Percentiles rank a stretch among this genome's conserved stretches.
Conservation (phyloP, 2,113 vertebrate genomes). For the Paradisaea rubra region DNA sequence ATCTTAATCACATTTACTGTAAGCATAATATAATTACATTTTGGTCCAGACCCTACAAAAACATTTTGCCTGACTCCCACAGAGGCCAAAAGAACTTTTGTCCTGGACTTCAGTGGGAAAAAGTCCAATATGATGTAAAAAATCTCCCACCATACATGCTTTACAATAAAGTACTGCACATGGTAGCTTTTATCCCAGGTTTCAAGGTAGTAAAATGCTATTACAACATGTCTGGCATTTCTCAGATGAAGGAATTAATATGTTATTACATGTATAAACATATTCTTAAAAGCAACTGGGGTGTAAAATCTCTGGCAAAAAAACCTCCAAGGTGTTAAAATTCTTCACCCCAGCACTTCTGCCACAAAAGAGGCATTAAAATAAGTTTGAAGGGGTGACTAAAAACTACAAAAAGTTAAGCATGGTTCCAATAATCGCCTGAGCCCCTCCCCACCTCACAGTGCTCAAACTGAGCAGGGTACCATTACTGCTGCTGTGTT, state of each 20-base stretch:
- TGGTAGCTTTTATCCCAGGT: constrained; percentile 38
- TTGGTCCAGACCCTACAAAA: constrained; percentile 33
- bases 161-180: not conserved
- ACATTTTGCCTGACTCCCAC: not conserved
- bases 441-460: not conserved
- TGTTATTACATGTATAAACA: constrained; percentile 46
- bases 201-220: constrained; percentile 26
- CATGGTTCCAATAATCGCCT: not conserved
- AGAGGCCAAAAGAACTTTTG: not conserved
- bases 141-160: not conserved
- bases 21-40: constrained; percentile 21
- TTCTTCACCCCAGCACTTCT: not conserved
- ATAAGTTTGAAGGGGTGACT: not conserved
- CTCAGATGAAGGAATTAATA: constrained; percentile 9
- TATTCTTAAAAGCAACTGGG: constrained; percentile 41
- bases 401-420: not conserved
- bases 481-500: not conserved
- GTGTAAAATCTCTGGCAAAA: constrained; percentile 38
- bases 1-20: constrained; percentile 6
- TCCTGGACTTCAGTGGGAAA: not conserved
- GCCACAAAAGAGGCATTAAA: constrained; percentile 14
- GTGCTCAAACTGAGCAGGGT: not conserved
- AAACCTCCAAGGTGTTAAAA: constrained; percentile 13
- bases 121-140: not conserved
- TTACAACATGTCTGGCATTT: constrained; percentile 59